Evolutionary conservation across 2,113 vertebrate genomes (phyloP).

Genomic region (Haliaeetus leucogaster): DNA sequence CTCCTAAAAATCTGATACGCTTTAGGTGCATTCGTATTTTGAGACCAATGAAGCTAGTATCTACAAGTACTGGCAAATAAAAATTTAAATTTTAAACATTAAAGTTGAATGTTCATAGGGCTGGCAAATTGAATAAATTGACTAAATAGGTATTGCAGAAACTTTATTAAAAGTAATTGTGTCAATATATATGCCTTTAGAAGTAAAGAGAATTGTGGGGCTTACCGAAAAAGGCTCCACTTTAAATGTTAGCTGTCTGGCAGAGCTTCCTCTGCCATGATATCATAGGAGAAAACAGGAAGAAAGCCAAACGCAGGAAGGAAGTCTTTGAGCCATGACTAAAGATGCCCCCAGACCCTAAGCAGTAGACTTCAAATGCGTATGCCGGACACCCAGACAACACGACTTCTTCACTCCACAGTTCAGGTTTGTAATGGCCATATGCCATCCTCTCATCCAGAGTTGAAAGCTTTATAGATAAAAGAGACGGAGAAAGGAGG

Average conservation of each 20-base stretch:
- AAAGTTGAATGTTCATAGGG: not conserved
- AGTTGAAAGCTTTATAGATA: not conserved
- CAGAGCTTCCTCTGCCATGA: not conserved
- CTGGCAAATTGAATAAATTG: not conserved
- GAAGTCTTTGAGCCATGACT: not conserved
- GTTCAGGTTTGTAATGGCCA: not conserved
- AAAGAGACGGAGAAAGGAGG: not conserved
- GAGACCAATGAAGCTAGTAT: not conserved
- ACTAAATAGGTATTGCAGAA: not conserved
- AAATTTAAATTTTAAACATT: not conserved
- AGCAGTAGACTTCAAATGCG: not conserved
- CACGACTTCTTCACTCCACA: accelerated
- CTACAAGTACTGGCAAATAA: not conserved
- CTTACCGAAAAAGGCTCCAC: not conserved
- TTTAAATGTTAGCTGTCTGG: not conserved
- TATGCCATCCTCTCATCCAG: not conserved
- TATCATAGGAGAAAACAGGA: not conserved
- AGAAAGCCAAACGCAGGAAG: not conserved
- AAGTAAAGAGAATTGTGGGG: not conserved
- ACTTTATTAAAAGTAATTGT: not conserved
- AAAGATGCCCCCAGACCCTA: not conserved
- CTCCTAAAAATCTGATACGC: not conserved
- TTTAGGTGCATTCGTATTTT: not conserved
- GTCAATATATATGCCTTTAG: not conserved
- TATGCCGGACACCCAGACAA: accelerated